Conservation (phyloP, 2,888 invertebrate genomes). For the Aquatica leii region DNA sequence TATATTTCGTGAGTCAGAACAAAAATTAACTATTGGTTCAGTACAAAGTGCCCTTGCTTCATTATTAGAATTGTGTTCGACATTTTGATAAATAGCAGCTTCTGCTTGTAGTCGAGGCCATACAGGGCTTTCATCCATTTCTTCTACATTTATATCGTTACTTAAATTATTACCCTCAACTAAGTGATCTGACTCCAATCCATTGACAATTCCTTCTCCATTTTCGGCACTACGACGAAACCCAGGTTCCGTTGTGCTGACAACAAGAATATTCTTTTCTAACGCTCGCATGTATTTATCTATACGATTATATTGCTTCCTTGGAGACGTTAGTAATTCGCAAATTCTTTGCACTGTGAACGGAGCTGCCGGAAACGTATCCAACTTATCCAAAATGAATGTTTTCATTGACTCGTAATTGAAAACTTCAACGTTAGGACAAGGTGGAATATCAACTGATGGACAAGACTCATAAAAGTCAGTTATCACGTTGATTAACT, state of each 20-base stretch:
- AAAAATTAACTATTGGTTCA: conserved; percentile 31
- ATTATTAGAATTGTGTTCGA: conserved; percentile 51
- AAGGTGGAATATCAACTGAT: conserved; percentile 79
- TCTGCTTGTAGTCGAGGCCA: conserved; percentile 43
- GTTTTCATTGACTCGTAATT: conserved; percentile 90
- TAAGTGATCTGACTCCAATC: conserved; percentile 66
- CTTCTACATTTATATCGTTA: conserved; percentile 66
- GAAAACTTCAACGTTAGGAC: conserved; percentile 91
- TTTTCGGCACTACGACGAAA: conserved; percentile 72
- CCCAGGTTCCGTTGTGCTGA: conserved; percentile 77
- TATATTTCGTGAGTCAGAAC: conserved; percentile 33
- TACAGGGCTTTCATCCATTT: conserved; percentile 64
- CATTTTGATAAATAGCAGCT: conserved; percentile 47
- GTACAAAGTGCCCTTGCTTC: conserved; percentile 39
- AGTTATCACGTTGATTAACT: conserved; percentile 84
- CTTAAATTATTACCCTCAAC: conserved; percentile 62
- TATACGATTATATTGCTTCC: conserved; percentile 92
- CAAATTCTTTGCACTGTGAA: conserved; percentile 96
- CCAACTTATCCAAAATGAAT: conserved; percentile 80
- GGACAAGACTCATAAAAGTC: conserved; percentile 86
- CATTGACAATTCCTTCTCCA: conserved; percentile 71
- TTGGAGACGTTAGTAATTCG: conserved; percentile 89
- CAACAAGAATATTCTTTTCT: conserved; percentile 93
- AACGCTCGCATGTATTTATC: conserved; percentile 97
- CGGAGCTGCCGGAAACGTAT: conserved; percentile 88